Conservation (phyloP, 2,888 invertebrate species). For the Cryptophagus acutangulus region DNA sequence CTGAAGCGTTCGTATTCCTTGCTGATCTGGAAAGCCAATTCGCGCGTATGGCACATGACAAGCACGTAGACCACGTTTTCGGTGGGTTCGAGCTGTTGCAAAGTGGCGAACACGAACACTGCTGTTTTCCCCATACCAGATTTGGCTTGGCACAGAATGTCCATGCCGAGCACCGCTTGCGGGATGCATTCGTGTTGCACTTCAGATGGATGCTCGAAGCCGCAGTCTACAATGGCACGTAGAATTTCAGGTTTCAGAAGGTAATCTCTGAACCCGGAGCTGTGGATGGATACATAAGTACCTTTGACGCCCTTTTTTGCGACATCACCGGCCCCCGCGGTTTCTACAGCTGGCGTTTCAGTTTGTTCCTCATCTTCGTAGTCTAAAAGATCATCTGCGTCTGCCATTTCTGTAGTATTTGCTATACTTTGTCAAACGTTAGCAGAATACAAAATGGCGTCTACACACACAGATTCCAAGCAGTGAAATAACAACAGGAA, state of each 20-base stretch:
- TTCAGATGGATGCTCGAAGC: slow-evolving; percentile 99
- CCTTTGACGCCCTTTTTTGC: slow-evolving; percentile 93
- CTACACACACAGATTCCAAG: too few relatives aligned
- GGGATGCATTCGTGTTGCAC: slow-evolving; percentile 99
- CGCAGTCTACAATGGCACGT: slow-evolving; percentile 96
- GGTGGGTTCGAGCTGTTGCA: slow-evolving; percentile 94
- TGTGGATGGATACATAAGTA: slow-evolving; percentile 97
- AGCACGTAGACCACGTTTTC: slow-evolving; percentile 96
- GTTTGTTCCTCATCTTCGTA: slow-evolving; percentile 97
- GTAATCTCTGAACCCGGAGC: slow-evolving; percentile 97
- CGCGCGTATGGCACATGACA: slow-evolving; percentile 99
- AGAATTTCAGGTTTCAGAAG: slow-evolving; percentile 95
- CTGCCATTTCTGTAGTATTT: too few relatives aligned
- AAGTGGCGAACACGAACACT: slow-evolving; percentile 96
- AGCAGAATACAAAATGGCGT: too few relatives aligned
- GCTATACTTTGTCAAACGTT: too few relatives aligned
- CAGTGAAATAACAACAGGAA: too few relatives aligned
- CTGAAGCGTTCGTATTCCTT: slow-evolving; percentile 99
- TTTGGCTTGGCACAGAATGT: slow-evolving; percentile 98
- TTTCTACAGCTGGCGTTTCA: slow-evolving; percentile 73
- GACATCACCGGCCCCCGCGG: slow-evolving; percentile 54
- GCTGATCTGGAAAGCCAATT: slow-evolving; percentile 98
- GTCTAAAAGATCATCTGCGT: slow-evolving; percentile 95
- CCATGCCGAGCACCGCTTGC: slow-evolving; percentile 98
- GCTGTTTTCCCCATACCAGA: slow-evolving; percentile 99